These are phyloP conservation scores for Eubucco bourcierii DNA, from an alignment of 2,113 vertebrate species.

Conservation along the genomic window DNA sequence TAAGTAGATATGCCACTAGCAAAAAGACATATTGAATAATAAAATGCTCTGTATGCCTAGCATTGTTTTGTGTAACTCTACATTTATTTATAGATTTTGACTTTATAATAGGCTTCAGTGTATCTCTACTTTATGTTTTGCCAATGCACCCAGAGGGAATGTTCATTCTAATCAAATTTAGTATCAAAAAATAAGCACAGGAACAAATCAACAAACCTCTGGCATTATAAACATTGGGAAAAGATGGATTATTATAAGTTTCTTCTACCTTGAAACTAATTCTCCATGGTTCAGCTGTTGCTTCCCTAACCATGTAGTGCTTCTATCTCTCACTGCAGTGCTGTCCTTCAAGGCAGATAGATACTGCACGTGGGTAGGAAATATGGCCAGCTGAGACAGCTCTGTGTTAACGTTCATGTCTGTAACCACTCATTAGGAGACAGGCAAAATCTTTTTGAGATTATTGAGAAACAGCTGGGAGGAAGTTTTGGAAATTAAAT, in stretches of 20 bases:
- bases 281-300: constrained; percentile 27
- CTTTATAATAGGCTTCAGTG: constrained; percentile 53
- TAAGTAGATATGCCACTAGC: constrained; percentile 62
- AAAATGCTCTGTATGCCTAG: constrained; percentile 49
- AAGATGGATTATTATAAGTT: constrained; percentile 55
- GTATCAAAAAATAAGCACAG: constrained; percentile 53
- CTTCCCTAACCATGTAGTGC: background rate
- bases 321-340: background rate
- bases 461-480: background rate
- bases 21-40: constrained; percentile 72
- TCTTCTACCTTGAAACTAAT: constrained; percentile 63
- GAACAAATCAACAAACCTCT: constrained; percentile 45
- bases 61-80: constrained; percentile 50
- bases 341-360: background rate
- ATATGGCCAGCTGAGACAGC: background rate
- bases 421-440: background rate
- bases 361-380: background rate
- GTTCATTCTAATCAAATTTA: constrained; percentile 68
- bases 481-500: background rate
- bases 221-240: constrained; percentile 35
- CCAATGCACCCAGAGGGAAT: constrained; percentile 46
- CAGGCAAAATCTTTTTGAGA: background rate
- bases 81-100: constrained; percentile 73
- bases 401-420: fast-evolving
- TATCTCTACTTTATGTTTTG: constrained; percentile 48